Conservation (phyloP, 2,797 vertebrate genomes). For the Spondyliosoma cantharus region DNA sequence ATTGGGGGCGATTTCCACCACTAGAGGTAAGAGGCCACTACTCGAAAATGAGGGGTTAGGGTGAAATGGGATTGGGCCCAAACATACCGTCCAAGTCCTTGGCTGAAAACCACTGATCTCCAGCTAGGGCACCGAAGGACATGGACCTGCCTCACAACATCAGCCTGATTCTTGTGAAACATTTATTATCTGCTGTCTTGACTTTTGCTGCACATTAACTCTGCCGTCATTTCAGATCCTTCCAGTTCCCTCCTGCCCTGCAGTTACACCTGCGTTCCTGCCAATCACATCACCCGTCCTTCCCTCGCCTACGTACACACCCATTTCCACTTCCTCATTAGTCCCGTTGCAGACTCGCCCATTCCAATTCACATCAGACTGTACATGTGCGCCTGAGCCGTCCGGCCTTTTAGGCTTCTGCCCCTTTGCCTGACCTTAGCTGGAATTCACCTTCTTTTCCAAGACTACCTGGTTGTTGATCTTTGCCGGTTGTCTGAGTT, state of each 20-base stretch:
- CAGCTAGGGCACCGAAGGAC: not conserved
- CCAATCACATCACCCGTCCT: not conserved
- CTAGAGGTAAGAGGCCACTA: too few species aligned
- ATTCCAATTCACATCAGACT: not conserved
- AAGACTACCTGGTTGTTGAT: not conserved
- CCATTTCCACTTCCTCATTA: not conserved
- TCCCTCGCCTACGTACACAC: not conserved
- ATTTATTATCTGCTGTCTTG: not conserved
- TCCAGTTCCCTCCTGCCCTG: not conserved
- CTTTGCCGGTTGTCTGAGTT: not conserved
- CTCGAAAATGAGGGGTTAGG: too few species aligned
- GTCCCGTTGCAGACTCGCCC: not conserved
- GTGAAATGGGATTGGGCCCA: too few species aligned
- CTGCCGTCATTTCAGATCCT: not conserved
- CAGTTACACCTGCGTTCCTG: not conserved
- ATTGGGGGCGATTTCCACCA: too few species aligned
- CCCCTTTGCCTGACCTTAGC: not conserved
- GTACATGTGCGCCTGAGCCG: rapidly evolving
- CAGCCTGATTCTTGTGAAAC: not conserved
- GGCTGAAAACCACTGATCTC: not conserved
- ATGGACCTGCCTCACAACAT: too few species aligned
- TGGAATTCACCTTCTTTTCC: not conserved
- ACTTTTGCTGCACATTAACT: slow-evolving; percentile 1
- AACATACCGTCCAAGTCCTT: not conserved
- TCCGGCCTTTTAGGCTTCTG: not conserved